Conservation (phyloP, 2,797 vertebrate species). For the Leptoclinus maculatus region DNA sequence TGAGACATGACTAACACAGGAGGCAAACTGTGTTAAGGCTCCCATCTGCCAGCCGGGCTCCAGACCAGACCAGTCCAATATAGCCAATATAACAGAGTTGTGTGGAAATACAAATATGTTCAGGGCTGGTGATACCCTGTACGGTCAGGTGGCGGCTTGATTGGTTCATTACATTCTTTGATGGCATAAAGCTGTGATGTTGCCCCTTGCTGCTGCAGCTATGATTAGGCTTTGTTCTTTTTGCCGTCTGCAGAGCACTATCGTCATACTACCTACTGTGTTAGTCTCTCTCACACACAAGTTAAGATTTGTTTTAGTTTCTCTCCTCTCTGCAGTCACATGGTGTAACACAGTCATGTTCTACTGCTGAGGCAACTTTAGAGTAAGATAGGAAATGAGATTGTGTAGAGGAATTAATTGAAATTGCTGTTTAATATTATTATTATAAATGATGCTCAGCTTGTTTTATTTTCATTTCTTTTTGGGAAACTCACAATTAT, state of each 20-base stretch:
- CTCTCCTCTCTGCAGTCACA: not conserved
- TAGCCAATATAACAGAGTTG: not conserved
- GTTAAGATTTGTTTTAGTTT: not conserved
- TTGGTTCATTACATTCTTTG: not conserved
- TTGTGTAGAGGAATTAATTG: not conserved
- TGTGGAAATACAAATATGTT: conserved; percentile 8
- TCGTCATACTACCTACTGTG: not conserved
- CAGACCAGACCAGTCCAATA: conserved; percentile 54
- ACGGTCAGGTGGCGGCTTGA: not conserved
- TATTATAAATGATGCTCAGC: not conserved
- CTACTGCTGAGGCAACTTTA: not conserved
- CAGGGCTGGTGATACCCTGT: not conserved
- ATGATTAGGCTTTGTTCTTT: not conserved
- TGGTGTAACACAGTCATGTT: not conserved
- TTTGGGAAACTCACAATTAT: not conserved
- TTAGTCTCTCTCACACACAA: not conserved
- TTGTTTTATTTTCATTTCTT: not conserved
- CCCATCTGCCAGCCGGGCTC: conserved; percentile 68
- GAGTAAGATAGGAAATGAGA: not conserved
- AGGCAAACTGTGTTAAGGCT: conserved; percentile 70
- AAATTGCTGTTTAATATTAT: not conserved
- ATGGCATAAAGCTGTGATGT: not conserved
- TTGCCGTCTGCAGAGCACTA: not conserved
- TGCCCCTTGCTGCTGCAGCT: not conserved
- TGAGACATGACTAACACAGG: conserved; percentile 80